A percentile compares a stretch with the other conserved stretches of the same genome.
phyloP scores from a whole-genome alignment of 2,888 invertebrate species.

The Cancer borealis region DNA sequence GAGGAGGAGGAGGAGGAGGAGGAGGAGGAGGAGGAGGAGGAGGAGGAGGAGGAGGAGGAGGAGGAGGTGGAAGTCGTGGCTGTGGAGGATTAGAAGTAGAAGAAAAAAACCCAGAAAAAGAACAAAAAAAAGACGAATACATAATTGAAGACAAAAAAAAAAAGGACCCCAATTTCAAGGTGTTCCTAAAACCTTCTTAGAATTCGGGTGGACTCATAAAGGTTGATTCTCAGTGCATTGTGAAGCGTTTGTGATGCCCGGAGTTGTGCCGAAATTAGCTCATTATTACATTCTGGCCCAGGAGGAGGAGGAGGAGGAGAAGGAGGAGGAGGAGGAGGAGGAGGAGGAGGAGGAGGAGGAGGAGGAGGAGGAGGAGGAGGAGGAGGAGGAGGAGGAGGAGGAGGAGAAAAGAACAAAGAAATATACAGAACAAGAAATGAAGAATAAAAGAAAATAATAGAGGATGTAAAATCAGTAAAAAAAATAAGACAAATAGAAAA shows the following conservation, averaged over 20 bases:
- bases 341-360: not conserved
- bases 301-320: constrained; percentile 36
- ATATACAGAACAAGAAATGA: not conserved
- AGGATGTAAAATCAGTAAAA: not conserved
- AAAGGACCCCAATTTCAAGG: not conserved
- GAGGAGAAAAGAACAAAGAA: not conserved
- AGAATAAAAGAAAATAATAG: not conserved
- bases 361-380: not conserved
- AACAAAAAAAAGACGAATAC: not conserved
- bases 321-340: not conserved
- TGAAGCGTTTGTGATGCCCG: not conserved
- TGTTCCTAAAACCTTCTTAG: not conserved
- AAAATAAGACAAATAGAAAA: not conserved
- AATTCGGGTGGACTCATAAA: not conserved
- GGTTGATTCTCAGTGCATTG: not conserved
- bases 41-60: not conserved
- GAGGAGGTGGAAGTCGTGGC: not conserved
- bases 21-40: not conserved
- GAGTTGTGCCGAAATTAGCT: constrained; percentile 13
- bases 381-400: not conserved
- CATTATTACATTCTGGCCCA: not conserved
- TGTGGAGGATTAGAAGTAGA: not conserved
- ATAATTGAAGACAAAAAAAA: not conserved
- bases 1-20: not conserved
- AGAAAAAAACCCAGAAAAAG: not conserved